Evolutionary conservation across 30 jellyfish, hydroid and myxozoan genomes (phyloP).

Genomic region (Turritopsis rubra): DNA sequence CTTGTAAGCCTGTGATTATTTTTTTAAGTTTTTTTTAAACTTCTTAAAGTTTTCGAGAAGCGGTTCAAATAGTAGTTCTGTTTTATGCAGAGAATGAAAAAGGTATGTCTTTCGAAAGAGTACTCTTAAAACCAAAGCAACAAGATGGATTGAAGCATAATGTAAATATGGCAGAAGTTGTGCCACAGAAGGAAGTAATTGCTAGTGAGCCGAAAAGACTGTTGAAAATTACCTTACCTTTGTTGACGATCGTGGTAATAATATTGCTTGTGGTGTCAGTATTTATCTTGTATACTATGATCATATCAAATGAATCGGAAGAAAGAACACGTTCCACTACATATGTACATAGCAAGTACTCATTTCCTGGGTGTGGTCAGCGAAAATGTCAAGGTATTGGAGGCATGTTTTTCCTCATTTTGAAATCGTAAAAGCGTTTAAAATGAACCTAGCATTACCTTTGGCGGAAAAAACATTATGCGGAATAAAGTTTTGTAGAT

Average conservation of each 20-base stretch:
- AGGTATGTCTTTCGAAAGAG: constrained; percentile 4
- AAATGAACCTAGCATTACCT: not conserved
- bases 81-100: too few species aligned
- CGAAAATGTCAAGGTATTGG: not conserved
- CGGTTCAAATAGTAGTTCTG: not conserved
- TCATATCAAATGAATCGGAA: not conserved
- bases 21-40: not conserved
- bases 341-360: not conserved
- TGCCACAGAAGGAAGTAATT: not conserved
- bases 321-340: not conserved
- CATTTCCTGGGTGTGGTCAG: constrained; percentile 1
- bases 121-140: not conserved
- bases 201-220: not conserved
- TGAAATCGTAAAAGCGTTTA: not conserved
- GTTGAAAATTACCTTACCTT: not conserved
- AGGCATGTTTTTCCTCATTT: not conserved
- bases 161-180: not conserved
- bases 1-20: not conserved
- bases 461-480: too few species aligned
- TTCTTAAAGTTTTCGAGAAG: not conserved
- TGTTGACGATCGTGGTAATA: not conserved
- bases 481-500: too few species aligned
- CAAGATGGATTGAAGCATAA: not conserved
- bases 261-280: not conserved
- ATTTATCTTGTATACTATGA: not conserved